Evolutionary conservation across 2,797 vertebrate species (phyloP).

Genomic region (Naso thynnoides): DNA sequence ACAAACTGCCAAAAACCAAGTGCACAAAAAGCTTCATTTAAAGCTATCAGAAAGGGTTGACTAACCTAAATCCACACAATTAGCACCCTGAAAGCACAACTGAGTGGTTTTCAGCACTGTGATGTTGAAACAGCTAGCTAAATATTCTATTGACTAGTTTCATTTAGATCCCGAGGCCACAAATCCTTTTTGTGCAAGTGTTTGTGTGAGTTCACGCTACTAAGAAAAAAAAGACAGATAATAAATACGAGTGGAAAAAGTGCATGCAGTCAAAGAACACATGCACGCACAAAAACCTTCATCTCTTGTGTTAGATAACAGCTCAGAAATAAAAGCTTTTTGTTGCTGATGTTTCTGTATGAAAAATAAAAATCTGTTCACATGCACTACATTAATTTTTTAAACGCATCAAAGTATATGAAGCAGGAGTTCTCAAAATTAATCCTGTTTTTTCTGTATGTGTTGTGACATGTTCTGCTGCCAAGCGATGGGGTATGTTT

Average conservation of each 20-base stretch:
- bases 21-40: constrained; percentile 78
- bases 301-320: constrained; percentile 30
- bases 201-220: neutral
- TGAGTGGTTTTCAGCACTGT: constrained; percentile 64
- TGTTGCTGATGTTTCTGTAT: constrained; percentile 16
- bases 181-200: constrained; percentile 36
- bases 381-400: constrained; percentile 23
- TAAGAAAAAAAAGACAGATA: constrained; percentile 39
- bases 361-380: constrained; percentile 33
- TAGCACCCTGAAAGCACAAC: constrained; percentile 75
- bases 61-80: constrained; percentile 82
- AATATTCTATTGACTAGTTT: constrained; percentile 76
- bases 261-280: constrained; percentile 39
- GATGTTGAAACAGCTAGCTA: constrained; percentile 70
- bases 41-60: constrained; percentile 80
- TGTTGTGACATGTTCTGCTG: constrained; percentile 16
- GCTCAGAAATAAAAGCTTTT: constrained; percentile 30
- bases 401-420: constrained; percentile 16
- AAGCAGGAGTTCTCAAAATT: constrained; percentile 29
- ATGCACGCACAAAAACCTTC: constrained; percentile 36
- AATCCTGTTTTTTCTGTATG: constrained; percentile 36
- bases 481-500: constrained; percentile 36
- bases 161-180: constrained; percentile 68
- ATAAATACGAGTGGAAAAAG: constrained; percentile 29
- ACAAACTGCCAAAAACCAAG: constrained; percentile 77